Percentiles rank a stretch among this genome's conserved stretches.
phyloP scores from a whole-genome alignment of 2,888 invertebrate species.

The Eumerus sabulonum region DNA sequence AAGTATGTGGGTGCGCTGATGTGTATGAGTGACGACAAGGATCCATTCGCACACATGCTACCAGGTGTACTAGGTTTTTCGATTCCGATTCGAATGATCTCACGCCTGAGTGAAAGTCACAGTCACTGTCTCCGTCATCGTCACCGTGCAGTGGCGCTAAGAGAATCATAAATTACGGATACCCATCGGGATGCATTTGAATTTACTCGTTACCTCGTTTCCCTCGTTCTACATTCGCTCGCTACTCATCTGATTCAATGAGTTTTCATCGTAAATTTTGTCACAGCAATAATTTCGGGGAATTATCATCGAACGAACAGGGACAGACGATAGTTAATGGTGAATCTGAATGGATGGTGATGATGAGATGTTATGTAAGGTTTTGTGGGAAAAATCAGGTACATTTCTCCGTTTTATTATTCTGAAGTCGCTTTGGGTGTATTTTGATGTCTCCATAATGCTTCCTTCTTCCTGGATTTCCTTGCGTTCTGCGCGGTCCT shows the following conservation, averaged over 20 bases:
- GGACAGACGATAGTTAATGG: conserved; percentile 9
- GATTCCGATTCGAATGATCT: background rate
- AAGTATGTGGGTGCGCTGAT: conserved; percentile 46
- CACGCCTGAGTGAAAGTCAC: background rate
- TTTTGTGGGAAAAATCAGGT: conserved; percentile 63
- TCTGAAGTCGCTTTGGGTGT: conserved; percentile 53
- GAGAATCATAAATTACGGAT: conserved; percentile 65
- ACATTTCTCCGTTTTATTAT: conserved; percentile 54
- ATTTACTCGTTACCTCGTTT: conserved; percentile 29
- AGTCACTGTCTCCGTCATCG: conserved; percentile 49
- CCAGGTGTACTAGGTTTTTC: conserved; percentile 26
- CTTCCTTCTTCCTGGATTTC: conserved; percentile 67
- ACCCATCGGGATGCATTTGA: conserved; percentile 55
- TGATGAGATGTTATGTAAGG: conserved; percentile 56
- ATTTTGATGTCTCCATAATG: conserved; percentile 65
- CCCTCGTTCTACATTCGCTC: conserved; percentile 21
- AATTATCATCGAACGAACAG: conserved; percentile 41
- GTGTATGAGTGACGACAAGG: conserved; percentile 45
- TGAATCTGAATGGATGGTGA: background rate
- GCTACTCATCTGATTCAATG: conserved; percentile 19
- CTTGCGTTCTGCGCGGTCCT: conserved; percentile 11
- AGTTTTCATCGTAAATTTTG: conserved; percentile 49
- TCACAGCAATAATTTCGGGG: conserved; percentile 59
- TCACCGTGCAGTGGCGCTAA: conserved; percentile 63
- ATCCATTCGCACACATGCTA: conserved; percentile 20